A percentile compares a stretch with the other conserved stretches of the same genome.
Conservation (phyloP, 1,140 invertebrate species). For the Lycorma delicatula region DNA sequence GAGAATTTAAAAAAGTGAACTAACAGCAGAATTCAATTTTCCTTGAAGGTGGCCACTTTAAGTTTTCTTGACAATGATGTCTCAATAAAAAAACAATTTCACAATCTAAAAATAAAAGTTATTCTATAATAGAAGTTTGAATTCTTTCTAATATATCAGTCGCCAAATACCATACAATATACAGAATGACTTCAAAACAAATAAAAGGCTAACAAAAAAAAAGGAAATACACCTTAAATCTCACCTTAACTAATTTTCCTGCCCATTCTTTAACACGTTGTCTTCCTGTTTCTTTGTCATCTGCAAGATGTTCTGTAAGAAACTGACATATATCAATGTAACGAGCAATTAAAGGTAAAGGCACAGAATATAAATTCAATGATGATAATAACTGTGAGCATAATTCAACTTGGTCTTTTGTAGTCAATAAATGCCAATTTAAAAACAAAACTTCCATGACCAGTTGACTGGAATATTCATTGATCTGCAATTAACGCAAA, state of each 20-base stretch:
- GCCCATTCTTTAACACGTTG: slow-evolving; percentile 16
- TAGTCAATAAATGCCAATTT: slow-evolving; percentile 16
- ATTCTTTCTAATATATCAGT: too few relatives aligned
- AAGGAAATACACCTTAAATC: too few relatives aligned
- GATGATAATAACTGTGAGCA: slow-evolving; percentile 2
- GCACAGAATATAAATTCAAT: slow-evolving; percentile 14
- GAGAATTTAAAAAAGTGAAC: too few relatives aligned
- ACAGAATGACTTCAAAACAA: too few relatives aligned
- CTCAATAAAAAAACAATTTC: too few relatives aligned
- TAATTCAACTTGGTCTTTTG: slow-evolving; percentile 10
- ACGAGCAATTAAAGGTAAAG: slow-evolving; percentile 19
- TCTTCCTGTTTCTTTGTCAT: background rate
- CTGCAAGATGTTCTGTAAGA: slow-evolving; percentile 3
- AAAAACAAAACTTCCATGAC: slow-evolving; percentile 20
- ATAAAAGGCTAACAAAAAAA: too few relatives aligned
- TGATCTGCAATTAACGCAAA: slow-evolving; percentile 16
- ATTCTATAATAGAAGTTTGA: too few relatives aligned
- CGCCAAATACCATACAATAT: too few relatives aligned
- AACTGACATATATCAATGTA: slow-evolving; percentile 20
- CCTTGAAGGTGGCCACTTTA: too few relatives aligned
- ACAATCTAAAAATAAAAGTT: too few relatives aligned
- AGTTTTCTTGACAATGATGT: too few relatives aligned
- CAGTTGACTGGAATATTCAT: slow-evolving; percentile 18
- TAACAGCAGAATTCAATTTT: too few relatives aligned
- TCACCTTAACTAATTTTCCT: slow-evolving; percentile 16